Percentiles rank a stretch among this genome's conserved stretches.
These are phyloP conservation scores for Seriola rivoliana DNA, from an alignment of 2,113 vertebrate genomes.

Conservation along the genomic window DNA sequence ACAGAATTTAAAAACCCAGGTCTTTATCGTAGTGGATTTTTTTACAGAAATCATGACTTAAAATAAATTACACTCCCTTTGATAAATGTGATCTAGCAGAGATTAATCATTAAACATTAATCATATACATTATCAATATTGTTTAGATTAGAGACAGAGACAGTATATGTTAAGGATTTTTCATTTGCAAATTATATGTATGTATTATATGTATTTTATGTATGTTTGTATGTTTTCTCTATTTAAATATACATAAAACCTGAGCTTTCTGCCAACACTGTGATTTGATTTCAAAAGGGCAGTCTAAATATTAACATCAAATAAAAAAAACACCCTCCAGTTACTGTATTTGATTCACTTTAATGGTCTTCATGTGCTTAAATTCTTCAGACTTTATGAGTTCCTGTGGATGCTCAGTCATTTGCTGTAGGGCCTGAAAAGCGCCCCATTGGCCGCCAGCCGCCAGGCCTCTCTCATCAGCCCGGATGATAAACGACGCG, in stretches of 20 bases:
- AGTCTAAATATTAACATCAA: slow-evolving; percentile 7
- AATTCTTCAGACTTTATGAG: slow-evolving; percentile 21
- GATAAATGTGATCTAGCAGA: too few species aligned
- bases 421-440: slow-evolving; percentile 6
- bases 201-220: too few species aligned
- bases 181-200: too few species aligned
- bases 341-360: not conserved
- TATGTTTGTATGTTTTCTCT: too few species aligned
- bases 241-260: not conserved
- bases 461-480: slow-evolving; percentile 48
- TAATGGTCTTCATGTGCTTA: not conserved
- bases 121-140: too few species aligned
- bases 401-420: not conserved
- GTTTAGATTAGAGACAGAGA: too few species aligned
- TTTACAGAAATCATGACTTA: too few species aligned
- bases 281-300: slow-evolving; percentile 10
- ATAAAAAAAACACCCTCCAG: not conserved
- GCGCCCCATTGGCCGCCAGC: not conserved
- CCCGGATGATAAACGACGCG: slow-evolving; percentile 53
- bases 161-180: too few species aligned
- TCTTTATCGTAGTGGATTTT: too few species aligned
- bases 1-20: too few species aligned
- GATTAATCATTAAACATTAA: too few species aligned
- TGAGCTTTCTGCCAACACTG: not conserved
- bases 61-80: too few species aligned